phyloP scores from a whole-genome alignment of 2,113 vertebrate genomes.

The Motacilla alba region DNA sequence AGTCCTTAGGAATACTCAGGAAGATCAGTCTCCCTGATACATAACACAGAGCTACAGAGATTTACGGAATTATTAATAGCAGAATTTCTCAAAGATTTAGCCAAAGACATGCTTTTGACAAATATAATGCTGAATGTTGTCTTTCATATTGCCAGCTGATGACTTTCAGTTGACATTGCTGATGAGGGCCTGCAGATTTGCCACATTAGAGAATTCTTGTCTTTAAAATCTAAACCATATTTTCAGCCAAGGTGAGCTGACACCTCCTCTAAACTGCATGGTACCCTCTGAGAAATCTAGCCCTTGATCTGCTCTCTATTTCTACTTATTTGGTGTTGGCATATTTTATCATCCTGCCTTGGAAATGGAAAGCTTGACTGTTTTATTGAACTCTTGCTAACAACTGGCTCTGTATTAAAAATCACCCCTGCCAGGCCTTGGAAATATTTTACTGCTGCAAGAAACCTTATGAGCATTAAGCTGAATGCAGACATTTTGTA shows the following conservation, averaged over 20 bases:
- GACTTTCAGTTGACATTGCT: background rate
- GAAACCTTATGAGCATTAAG: background rate
- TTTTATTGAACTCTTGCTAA: conserved; percentile 15
- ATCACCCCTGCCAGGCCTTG: background rate
- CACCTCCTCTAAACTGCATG: background rate
- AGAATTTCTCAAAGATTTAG: background rate
- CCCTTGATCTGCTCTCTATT: background rate
- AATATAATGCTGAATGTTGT: background rate
- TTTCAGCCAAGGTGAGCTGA: background rate
- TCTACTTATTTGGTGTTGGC: background rate
- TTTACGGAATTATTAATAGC: background rate
- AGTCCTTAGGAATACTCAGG: background rate
- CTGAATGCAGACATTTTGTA: background rate
- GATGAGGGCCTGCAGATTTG: background rate
- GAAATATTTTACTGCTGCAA: background rate
- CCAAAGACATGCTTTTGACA: background rate
- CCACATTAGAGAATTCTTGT: background rate
- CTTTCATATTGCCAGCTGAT: background rate
- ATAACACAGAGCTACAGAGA: background rate
- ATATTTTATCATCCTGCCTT: conserved; percentile 3
- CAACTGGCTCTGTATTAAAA: background rate
- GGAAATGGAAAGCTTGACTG: background rate
- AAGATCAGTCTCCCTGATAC: background rate
- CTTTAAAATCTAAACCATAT: background rate
- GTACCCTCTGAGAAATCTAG: background rate